Conservation (phyloP, 2,797 vertebrate species). For the Lerista edwardsae region DNA sequence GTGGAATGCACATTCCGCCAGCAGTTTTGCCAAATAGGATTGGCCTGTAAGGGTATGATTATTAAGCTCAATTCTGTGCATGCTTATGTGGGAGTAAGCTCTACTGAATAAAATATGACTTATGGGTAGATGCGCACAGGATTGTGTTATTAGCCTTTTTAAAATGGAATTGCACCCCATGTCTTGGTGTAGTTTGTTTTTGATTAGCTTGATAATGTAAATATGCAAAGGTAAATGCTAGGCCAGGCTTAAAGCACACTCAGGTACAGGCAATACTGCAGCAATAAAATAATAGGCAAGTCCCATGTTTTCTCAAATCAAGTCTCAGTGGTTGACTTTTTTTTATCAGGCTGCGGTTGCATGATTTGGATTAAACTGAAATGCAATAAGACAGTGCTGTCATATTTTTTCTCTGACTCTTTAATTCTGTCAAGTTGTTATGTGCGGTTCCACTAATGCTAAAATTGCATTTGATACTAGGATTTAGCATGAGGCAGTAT, state of each 20-base stretch:
- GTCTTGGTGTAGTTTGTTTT: background rate
- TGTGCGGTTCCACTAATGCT: constrained; percentile 34
- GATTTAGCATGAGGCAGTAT: constrained; percentile 28
- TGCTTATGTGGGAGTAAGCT: no score
- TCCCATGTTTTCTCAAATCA: background rate
- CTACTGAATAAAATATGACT: no score
- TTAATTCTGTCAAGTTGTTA: constrained; percentile 44
- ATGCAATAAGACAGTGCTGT: constrained; percentile 49
- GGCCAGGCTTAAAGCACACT: background rate
- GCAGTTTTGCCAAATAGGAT: no score
- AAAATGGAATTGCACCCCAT: background rate
- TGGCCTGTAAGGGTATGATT: no score
- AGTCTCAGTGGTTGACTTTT: constrained; percentile 53
- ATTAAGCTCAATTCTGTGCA: no score
- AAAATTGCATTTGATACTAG: constrained; percentile 29
- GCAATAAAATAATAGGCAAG: background rate
- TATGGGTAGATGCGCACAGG: no score
- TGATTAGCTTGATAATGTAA: background rate
- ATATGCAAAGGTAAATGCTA: background rate
- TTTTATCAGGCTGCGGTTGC: background rate
- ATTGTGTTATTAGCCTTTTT: no score
- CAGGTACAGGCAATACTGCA: background rate
- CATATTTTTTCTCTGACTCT: constrained; percentile 49
- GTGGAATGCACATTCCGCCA: no score
- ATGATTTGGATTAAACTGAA: constrained; percentile 50